These are phyloP conservation scores for Thinocorus orbignyianus DNA, from an alignment of 2,113 vertebrate genomes.

Conservation along the genomic window DNA sequence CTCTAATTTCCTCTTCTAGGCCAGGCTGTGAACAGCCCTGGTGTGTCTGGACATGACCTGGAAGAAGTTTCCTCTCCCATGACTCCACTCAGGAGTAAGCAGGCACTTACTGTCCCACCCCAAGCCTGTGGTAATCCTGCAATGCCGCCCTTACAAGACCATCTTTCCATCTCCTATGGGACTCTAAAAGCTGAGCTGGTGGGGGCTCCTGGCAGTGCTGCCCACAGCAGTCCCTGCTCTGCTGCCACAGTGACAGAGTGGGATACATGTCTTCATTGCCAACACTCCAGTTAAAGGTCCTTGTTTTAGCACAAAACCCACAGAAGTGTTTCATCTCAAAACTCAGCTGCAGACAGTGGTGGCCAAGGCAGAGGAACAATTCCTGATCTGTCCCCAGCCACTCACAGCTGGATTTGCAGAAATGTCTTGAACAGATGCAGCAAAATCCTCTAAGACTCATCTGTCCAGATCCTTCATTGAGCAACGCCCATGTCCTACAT, in stretches of 20 bases:
- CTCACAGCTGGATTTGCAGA: not conserved
- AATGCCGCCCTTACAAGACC: rapidly evolving
- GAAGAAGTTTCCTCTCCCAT: not conserved
- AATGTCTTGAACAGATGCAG: not conserved
- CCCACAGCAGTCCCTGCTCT: not conserved
- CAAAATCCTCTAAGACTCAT: not conserved
- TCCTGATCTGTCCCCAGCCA: not conserved
- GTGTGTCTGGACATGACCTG: not conserved
- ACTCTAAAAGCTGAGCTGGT: not conserved
- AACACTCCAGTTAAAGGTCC: not conserved
- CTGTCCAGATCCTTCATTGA: not conserved
- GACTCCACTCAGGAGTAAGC: rapidly evolving
- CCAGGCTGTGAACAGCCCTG: not conserved
- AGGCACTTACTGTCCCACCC: not conserved
- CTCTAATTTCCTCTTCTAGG: not conserved
- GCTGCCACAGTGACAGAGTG: not conserved
- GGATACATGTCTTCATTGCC: rapidly evolving
- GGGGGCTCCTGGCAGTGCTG: not conserved
- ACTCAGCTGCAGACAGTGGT: not conserved
- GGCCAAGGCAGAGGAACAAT: not conserved
- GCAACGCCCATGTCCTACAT: not conserved
- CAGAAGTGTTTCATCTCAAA: not conserved
- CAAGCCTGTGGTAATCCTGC: not conserved
- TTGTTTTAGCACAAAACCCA: not conserved
- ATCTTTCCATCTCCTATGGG: not conserved